Evolutionary conservation across 2,888 invertebrate genomes (phyloP), one percentile per base, ranked within the genome.

Genomic region (Scelioninae gen. 2): DNA sequence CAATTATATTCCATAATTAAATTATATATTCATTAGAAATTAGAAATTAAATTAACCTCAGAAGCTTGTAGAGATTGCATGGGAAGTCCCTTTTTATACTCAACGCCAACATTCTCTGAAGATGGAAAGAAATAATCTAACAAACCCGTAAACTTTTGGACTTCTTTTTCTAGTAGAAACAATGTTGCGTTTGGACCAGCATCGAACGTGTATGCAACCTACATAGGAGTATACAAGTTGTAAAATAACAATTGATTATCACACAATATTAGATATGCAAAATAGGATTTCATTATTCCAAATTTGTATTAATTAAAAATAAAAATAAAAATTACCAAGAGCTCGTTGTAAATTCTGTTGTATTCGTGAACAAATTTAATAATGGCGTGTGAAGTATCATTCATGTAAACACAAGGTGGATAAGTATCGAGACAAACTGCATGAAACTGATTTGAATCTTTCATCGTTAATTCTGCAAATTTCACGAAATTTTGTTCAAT

Each of bases 101-200:
- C 88, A 0, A 85, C 81, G 1, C 76, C 75, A 61, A 58, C 41
- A 61, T 81, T 78, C 28, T 89, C 86, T 43, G 60, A 57, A 63
- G 90, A 87, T 13, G 96, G 96, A 80, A 96, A 96, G 37, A 90
- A 89, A 80, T 91, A 85, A 80, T 92, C 90, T 3, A 97, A 86
- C 10, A 94, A 84, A 22, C 91, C 87, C 18, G 94, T 69, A 9
- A 96, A 88, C 80, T 89, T 89, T 0, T 91, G 88, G 0, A 96
- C 92, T 84, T 94, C 90, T 73, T 93, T 87, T 77, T 95, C 92
- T 50, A 94, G 86, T 11, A 96, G 86, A 87, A 94, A 97, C 0
- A 98, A 86, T 85, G 96, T 97, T 2, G 96, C 96, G 88, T 99
- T 99, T 50, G 98, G 95, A 3, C 99, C 99, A 60, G 99, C 99